Conservation (phyloP, 2,888 invertebrate species). For the Pristionchus arcanus region DNA sequence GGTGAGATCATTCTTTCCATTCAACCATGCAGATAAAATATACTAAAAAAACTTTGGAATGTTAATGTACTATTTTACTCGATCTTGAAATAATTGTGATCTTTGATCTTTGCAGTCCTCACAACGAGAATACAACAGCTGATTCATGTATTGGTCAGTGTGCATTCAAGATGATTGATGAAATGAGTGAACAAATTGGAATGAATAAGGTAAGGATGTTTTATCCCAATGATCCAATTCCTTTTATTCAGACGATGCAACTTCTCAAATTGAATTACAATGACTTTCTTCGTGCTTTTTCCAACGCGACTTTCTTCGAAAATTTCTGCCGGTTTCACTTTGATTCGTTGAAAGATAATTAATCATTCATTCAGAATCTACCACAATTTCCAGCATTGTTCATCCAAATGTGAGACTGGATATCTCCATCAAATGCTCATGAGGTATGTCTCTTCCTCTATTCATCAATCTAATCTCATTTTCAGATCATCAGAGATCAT, state of each 20-base stretch:
- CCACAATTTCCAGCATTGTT: constrained; percentile 75
- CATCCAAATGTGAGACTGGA: constrained; percentile 74
- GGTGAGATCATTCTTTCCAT: constrained; percentile 58
- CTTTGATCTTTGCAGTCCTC: neutral
- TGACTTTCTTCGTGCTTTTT: constrained; percentile 75
- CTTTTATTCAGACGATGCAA: constrained; percentile 1
- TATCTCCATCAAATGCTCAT: constrained; percentile 75
- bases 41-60: too few relatives aligned
- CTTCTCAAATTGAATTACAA: constrained; percentile 75
- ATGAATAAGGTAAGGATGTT: constrained; percentile 62
- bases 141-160: constrained; percentile 78
- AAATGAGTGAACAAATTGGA: constrained; percentile 71
- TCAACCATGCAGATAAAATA: too few relatives aligned
- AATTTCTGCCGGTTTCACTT: constrained; percentile 69
- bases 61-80: neutral
- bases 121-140: constrained; percentile 50
- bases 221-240: neutral
- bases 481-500: constrained; percentile 71
- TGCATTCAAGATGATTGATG: constrained; percentile 74
- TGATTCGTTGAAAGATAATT: neutral
- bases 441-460: constrained; percentile 55
- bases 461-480: too few relatives aligned
- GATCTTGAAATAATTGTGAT: neutral
- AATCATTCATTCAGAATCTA: constrained; percentile 69
- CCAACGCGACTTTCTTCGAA: constrained; percentile 76